Conservation (phyloP, 1,140 invertebrate species). For the Cecropterus lyciades region DNA sequence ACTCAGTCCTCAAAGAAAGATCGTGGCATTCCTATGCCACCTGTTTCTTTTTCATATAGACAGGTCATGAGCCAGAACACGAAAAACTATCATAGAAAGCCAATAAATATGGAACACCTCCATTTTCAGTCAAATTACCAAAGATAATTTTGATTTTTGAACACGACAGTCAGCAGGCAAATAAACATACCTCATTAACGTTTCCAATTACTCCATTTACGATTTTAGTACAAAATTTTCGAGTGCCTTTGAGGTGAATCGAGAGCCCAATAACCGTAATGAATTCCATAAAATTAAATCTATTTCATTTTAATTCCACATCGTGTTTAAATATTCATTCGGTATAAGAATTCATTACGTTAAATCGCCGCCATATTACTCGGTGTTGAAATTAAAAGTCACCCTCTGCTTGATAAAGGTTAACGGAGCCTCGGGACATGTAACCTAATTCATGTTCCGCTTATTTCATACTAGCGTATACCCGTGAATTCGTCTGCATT, state of each 20-base stretch:
- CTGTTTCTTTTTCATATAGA: no score
- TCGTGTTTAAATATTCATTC: conserved; percentile 54
- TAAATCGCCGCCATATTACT: conserved; percentile 23
- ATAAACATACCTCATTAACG: no score
- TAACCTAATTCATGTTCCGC: not conserved
- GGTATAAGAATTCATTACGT: conserved; percentile 50
- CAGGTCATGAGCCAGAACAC: no score
- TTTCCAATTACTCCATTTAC: not conserved
- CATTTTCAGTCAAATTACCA: no score
- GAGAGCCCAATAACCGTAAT: conserved; percentile 39
- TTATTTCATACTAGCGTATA: no score
- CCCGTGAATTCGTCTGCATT: no score
- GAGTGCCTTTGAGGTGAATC: conserved; percentile 23
- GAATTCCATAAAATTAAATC: conserved; percentile 51
- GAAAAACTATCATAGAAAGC: no score
- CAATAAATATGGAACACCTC: no score
- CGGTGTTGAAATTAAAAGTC: conserved; percentile 47
- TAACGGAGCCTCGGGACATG: not conserved
- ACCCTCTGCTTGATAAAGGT: conserved; percentile 12
- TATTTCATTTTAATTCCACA: conserved; percentile 56
- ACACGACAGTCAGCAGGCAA: no score
- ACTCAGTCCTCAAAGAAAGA: no score
- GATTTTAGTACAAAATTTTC: conserved; percentile 23
- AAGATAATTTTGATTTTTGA: no score
- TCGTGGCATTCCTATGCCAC: no score